Conservation (phyloP, 2,113 vertebrate species). For the Panthera uncia region DNA sequence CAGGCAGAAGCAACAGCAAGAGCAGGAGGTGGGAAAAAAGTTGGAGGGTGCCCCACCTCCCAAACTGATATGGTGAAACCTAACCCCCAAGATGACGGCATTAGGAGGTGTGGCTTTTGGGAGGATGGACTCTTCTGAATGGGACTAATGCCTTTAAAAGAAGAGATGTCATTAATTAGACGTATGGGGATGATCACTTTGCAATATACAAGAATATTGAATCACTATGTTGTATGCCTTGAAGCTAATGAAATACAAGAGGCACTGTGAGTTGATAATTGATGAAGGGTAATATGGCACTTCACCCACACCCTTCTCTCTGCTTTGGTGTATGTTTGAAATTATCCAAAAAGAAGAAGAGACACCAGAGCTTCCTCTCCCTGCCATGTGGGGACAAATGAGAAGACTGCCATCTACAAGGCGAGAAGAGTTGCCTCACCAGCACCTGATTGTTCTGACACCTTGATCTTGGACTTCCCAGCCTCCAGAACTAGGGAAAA, state of each 20-base stretch:
- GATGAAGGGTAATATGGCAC: background rate
- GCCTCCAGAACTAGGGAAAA: background rate
- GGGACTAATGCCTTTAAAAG: background rate
- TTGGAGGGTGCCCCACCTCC: background rate
- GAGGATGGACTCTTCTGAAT: background rate
- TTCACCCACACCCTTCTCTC: background rate
- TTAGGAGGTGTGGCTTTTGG: background rate
- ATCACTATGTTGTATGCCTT: background rate
- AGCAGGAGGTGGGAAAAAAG: background rate
- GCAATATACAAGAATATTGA: background rate
- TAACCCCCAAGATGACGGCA: background rate
- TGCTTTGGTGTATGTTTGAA: background rate
- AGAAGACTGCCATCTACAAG: background rate
- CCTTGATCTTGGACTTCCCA: background rate
- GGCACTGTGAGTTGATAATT: background rate
- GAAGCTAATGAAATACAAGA: background rate
- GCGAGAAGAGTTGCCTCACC: no score
- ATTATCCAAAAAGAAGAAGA: background rate
- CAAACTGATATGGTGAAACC: background rate
- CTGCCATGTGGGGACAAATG: background rate
- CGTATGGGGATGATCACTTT: background rate
- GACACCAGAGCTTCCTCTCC: background rate
- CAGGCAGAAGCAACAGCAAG: background rate
- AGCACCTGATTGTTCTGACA: rapidly evolving
- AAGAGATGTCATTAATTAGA: background rate